Percentiles rank a stretch among this genome's conserved stretches.
Conservation (phyloP, 2,797 vertebrate species). For the Ataeniobius toweri region DNA sequence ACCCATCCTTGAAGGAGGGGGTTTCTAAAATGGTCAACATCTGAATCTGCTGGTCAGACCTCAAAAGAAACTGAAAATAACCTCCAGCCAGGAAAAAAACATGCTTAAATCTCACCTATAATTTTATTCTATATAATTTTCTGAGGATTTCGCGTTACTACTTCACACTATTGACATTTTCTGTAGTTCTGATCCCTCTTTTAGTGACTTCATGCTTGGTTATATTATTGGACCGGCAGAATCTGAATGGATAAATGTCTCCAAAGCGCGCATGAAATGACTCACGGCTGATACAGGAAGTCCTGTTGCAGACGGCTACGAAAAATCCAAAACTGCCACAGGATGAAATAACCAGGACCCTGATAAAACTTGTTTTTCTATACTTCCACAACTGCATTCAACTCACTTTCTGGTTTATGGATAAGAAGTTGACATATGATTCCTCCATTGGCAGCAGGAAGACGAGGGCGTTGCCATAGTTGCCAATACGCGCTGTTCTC, state of each 20-base stretch:
- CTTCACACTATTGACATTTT: too few relatives aligned
- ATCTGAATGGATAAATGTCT: neutral
- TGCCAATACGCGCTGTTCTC: constrained; percentile 93
- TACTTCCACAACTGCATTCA: neutral
- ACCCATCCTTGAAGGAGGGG: too few relatives aligned
- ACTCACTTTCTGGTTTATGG: constrained; percentile 95
- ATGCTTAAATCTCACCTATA: neutral
- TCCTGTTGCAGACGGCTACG: neutral
- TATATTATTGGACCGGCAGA: too few relatives aligned
- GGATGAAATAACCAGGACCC: neutral
- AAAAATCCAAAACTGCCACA: neutral
- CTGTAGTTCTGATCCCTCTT: neutral
- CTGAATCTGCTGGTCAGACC: too few relatives aligned
- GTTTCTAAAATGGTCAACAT: too few relatives aligned
- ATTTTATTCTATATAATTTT: neutral
- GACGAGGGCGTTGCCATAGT: constrained; percentile 88
- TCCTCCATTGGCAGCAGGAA: constrained; percentile 98
- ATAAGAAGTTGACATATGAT: constrained; percentile 89
- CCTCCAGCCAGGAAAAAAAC: too few relatives aligned
- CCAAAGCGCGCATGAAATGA: neutral
- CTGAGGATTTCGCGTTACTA: neutral
- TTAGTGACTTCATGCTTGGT: neutral
- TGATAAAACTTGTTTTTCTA: neutral
- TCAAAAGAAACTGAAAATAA: too few relatives aligned
- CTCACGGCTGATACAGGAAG: neutral